phyloP scores from a whole-genome alignment of 2,888 invertebrate genomes.

The Alloplasta piceator region DNA sequence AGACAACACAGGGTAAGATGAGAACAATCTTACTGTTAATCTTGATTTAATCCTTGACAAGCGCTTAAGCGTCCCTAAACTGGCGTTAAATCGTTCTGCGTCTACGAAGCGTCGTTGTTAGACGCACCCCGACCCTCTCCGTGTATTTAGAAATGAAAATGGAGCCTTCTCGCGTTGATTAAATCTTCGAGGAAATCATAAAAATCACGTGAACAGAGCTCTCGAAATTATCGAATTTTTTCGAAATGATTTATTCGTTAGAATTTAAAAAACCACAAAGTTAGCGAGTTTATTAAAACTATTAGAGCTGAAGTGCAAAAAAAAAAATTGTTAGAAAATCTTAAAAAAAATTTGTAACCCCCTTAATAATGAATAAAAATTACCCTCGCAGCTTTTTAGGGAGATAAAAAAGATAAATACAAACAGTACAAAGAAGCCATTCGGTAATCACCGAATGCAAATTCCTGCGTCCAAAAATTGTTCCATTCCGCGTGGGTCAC shows the following conservation, averaged over 20 bases:
- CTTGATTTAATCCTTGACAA: conserved; percentile 83
- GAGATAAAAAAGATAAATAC: no score
- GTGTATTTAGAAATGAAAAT: conserved; percentile 35
- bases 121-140: conserved; percentile 22
- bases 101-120: conserved; percentile 54
- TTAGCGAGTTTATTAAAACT: no score
- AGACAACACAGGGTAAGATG: conserved; percentile 68
- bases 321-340: neutral
- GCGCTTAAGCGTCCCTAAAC: conserved; percentile 81
- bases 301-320: no score
- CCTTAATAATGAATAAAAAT: no score
- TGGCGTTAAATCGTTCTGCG: conserved; percentile 78
- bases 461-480: neutral
- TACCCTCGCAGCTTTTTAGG: no score
- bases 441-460: no score
- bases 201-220: conserved; percentile 14
- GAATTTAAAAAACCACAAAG: no score
- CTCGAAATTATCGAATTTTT: neutral
- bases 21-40: conserved; percentile 81
- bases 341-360: no score
- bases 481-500: neutral
- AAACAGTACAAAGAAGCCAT: no score
- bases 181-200: conserved; percentile 54
- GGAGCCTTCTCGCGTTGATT: conserved; percentile 54
- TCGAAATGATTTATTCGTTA: neutral